These are phyloP conservation scores for Orthonychiurus folsomi DNA, from an alignment of 2,888 invertebrate species.

Conservation along the genomic window DNA sequence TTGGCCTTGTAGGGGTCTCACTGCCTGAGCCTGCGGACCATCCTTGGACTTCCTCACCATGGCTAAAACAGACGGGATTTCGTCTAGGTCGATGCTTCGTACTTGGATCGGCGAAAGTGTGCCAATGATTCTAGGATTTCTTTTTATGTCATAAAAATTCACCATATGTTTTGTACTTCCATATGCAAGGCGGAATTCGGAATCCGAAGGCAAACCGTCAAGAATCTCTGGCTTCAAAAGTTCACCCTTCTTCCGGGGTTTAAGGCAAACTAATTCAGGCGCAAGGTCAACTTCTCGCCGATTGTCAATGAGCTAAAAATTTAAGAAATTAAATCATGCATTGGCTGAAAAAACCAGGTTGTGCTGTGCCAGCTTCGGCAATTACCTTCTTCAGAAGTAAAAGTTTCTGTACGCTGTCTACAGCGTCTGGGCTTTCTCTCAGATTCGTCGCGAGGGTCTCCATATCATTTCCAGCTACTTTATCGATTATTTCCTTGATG, in stretches of 20 bases:
- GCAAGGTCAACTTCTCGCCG: slow-evolving; percentile 30
- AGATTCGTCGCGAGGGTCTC: slow-evolving; percentile 26
- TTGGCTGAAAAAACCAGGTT: neutral
- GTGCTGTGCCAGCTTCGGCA: neutral
- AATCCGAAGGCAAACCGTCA: slow-evolving; percentile 33
- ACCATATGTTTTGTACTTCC: slow-evolving; percentile 23
- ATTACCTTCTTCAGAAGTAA: slow-evolving; percentile 29
- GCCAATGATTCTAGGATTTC: slow-evolving; percentile 29
- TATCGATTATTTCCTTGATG: slow-evolving; percentile 27
- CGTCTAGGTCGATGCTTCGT: slow-evolving; percentile 26
- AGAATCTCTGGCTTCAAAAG: slow-evolving; percentile 10
- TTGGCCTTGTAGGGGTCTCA: slow-evolving; percentile 13
- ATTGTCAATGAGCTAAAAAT: slow-evolving; percentile 24
- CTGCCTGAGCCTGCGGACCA: slow-evolving; percentile 35
- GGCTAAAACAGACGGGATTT: slow-evolving; percentile 33
- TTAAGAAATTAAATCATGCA: slow-evolving; percentile 6
- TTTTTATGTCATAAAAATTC: slow-evolving; percentile 25
- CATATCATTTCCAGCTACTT: slow-evolving; percentile 26
- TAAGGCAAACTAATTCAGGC: slow-evolving; percentile 27
- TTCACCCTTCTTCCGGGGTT: slow-evolving; percentile 20
- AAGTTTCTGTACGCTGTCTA: slow-evolving; percentile 35
- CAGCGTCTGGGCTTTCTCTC: slow-evolving; percentile 28
- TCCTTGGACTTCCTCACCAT: slow-evolving; percentile 34
- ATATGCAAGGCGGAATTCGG: slow-evolving; percentile 31
- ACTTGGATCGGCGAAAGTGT: slow-evolving; percentile 35